A percentile compares a stretch with the other conserved stretches of the same genome.
phyloP scores from a whole-genome alignment of 2,888 invertebrate genomes.

The Dryadula phaetusa region DNA sequence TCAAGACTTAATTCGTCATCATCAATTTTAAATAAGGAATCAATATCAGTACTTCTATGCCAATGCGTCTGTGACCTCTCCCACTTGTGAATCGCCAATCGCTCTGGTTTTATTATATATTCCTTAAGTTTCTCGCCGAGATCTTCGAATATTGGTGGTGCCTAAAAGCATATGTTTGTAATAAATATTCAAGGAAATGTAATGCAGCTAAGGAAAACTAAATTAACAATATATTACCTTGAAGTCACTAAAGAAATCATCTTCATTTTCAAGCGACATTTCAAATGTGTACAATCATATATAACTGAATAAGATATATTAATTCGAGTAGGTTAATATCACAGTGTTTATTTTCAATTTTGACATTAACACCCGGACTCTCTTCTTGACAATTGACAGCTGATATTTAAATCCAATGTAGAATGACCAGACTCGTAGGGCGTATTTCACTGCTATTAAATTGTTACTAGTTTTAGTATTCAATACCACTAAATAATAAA shows the following conservation, averaged over 20 bases:
- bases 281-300: conserved; percentile 34
- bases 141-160: conserved; percentile 87
- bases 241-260: conserved; percentile 60
- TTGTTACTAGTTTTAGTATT: too few relatives aligned
- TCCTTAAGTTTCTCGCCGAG: conserved; percentile 86
- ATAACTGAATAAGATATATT: conserved; percentile 2
- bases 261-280: conserved; percentile 60
- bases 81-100: conserved; percentile 89
- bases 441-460: too few relatives aligned
- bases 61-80: conserved; percentile 87
- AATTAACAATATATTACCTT: conserved; percentile 52
- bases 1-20: conserved; percentile 68
- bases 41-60: conserved; percentile 48
- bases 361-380: not conserved
- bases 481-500: too few relatives aligned
- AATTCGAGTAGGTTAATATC: conserved; percentile 5
- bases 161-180: conserved; percentile 59
- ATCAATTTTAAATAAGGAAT: conserved; percentile 71
- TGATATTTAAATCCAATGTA: too few relatives aligned
- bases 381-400: not conserved
- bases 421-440: too few relatives aligned
- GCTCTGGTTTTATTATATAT: conserved; percentile 87
- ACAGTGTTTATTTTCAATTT: conserved; percentile 22
- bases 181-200: not conserved
- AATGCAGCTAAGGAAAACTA: not conserved